phyloP scores from a whole-genome alignment of 2,113 vertebrate genomes.

The Sigmodon hispidus region DNA sequence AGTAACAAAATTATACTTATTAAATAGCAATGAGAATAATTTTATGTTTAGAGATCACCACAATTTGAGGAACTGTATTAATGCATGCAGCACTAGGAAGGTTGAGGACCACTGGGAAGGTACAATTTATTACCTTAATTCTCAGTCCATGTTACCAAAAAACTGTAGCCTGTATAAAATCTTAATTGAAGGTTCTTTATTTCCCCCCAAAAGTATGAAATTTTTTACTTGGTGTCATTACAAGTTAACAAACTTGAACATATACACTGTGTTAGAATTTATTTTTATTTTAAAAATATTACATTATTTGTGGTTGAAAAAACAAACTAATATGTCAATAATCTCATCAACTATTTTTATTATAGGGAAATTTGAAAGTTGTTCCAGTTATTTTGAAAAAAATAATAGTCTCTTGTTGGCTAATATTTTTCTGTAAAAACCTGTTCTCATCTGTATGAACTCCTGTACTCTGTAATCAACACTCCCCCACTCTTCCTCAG shows the following conservation, averaged over 20 bases:
- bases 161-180: background rate
- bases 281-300: background rate
- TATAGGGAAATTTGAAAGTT: background rate
- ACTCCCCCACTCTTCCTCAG: background rate
- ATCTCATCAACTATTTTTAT: background rate
- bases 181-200: background rate
- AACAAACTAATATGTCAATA: background rate
- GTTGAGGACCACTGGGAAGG: background rate
- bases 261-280: background rate
- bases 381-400: background rate
- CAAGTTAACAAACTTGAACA: background rate
- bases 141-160: background rate
- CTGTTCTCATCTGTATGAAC: background rate
- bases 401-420: background rate
- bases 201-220: background rate
- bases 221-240: background rate
- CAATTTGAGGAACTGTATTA: background rate
- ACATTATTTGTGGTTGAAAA: background rate
- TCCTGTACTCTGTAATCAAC: background rate
- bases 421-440: background rate
- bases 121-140: background rate
- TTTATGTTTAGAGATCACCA: background rate
- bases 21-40: background rate
- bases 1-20: background rate
- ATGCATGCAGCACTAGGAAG: background rate